These are phyloP conservation scores for Lasioglossum lativentre DNA, from an alignment of 2,888 invertebrate species.

Conservation along the genomic window DNA sequence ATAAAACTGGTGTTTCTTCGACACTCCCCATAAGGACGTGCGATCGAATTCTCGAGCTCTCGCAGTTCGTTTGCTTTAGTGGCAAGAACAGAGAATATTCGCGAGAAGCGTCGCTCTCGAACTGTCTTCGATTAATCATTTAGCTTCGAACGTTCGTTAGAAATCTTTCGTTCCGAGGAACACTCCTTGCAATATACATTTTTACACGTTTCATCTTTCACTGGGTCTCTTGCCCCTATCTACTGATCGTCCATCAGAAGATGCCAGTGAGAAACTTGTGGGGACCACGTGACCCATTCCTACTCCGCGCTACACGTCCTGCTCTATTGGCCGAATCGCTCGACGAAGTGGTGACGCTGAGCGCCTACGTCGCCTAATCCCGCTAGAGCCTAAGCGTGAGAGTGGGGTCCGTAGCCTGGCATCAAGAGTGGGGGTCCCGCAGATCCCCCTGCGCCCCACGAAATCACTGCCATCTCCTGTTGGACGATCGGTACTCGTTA, in stretches of 20 bases:
- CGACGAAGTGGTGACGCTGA: too few species aligned
- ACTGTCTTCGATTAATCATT: neutral
- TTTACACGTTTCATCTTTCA: constrained; percentile 7
- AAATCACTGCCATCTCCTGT: too few species aligned
- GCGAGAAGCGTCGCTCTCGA: neutral
- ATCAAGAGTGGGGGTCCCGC: too few species aligned
- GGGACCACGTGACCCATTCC: too few species aligned
- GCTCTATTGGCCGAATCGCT: too few species aligned
- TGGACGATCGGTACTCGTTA: neutral
- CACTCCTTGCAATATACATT: neutral
- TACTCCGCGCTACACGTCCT: too few species aligned
- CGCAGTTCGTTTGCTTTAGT: neutral
- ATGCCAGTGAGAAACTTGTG: too few species aligned
- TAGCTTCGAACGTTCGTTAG: neutral
- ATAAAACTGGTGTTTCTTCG: constrained; percentile 12
- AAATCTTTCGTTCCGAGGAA: constrained; percentile 4
- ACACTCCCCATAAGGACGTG: neutral
- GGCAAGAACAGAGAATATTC: constrained; percentile 16
- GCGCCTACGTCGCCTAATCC: too few species aligned
- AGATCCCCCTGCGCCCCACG: too few species aligned
- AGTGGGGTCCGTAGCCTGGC: too few species aligned
- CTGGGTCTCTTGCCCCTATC: neutral
- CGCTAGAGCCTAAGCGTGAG: too few species aligned
- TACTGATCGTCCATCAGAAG: too few species aligned
- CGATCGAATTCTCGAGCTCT: neutral